phyloP scores from a whole-genome alignment of 2,113 vertebrate genomes.

The Macroglossus sobrinus region DNA sequence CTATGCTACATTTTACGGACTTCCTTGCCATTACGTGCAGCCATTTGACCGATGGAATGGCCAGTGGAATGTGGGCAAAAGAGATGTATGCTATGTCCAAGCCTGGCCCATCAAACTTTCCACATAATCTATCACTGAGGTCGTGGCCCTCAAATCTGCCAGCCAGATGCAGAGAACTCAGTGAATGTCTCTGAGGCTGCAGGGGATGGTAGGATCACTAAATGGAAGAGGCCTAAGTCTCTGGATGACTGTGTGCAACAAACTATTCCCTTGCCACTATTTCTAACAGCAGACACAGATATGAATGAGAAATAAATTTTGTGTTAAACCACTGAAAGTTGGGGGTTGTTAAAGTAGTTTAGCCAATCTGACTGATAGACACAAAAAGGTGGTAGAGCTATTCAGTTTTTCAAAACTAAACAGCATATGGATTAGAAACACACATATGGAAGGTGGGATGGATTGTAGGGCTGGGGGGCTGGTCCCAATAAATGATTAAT shows the following conservation, averaged over 20 bases:
- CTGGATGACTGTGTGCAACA: neutral
- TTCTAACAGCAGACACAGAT: neutral
- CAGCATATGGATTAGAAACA: neutral
- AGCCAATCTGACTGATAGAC: neutral
- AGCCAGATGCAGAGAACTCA: neutral
- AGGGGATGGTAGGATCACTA: neutral
- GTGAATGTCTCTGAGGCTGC: neutral
- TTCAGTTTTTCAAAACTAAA: constrained; percentile 12
- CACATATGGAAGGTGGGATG: neutral
- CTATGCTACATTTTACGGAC: neutral
- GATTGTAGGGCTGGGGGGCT: neutral
- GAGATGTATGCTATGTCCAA: neutral
- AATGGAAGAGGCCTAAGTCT: neutral
- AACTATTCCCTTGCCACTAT: neutral
- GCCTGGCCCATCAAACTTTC: neutral
- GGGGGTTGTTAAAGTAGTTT: neutral
- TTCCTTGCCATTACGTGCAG: neutral
- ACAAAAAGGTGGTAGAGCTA: neutral
- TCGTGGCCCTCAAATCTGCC: neutral
- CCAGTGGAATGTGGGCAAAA: neutral
- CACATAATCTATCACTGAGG: neutral
- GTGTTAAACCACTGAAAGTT: neutral
- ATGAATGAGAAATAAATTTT: neutral
- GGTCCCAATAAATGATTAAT: neutral
- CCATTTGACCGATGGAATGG: neutral